A percentile compares a stretch with the other conserved stretches of the same genome.
Evolutionary conservation across 2,888 invertebrate species (phyloP).

Genomic region (Erebia ligea): DNA sequence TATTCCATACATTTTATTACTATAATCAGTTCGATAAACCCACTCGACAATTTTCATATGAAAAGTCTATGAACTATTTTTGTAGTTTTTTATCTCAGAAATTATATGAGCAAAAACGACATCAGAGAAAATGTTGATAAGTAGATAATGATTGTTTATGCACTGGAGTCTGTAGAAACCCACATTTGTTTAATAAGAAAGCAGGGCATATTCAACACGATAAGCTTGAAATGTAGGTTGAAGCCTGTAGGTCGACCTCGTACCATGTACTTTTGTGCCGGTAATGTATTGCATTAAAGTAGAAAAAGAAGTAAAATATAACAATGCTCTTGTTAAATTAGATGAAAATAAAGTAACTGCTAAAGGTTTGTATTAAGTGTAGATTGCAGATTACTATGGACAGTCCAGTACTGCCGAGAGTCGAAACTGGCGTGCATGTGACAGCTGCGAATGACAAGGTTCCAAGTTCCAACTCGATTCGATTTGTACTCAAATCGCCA

Average conservation of each 20-base stretch:
- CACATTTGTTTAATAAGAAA: conserved; percentile 23
- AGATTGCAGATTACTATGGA: neutral
- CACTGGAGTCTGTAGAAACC: conserved; percentile 11
- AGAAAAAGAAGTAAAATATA: conserved; percentile 7
- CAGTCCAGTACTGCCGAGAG: conserved; percentile 12
- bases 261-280: conserved; percentile 16
- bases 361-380: neutral
- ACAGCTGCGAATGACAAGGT: conserved; percentile 32
- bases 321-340: neutral
- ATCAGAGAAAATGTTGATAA: neutral
- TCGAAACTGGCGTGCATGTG: conserved; percentile 22
- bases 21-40: neutral
- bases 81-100: neutral
- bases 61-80: neutral
- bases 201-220: conserved; percentile 33
- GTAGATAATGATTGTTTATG: neutral
- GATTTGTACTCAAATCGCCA: conserved; percentile 8
- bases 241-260: conserved; percentile 34
- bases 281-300: conserved; percentile 16
- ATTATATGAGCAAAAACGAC: neutral
- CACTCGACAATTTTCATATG: neutral
- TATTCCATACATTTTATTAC: neutral
- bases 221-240: conserved; percentile 41
- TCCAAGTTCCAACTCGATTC: conserved; percentile 32
- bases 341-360: neutral